Conservation (phyloP, 2,113 vertebrate genomes). For the Apteryx owenii region DNA sequence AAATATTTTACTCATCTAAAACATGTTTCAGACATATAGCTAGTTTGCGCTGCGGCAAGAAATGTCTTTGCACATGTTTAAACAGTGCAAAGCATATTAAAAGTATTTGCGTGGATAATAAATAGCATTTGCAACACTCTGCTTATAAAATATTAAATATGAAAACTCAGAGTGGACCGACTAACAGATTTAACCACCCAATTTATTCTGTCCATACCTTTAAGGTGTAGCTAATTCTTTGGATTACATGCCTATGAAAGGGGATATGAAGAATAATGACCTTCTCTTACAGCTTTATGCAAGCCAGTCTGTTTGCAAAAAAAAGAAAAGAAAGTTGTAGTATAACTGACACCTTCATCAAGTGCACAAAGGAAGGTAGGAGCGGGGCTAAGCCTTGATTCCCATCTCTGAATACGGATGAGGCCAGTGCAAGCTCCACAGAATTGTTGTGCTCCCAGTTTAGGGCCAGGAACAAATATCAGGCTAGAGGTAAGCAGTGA, state of each 20-base stretch:
- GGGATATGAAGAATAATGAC: background rate
- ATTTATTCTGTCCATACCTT: background rate
- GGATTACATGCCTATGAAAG: background rate
- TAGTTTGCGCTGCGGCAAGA: background rate
- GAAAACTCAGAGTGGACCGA: background rate
- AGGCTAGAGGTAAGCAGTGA: background rate
- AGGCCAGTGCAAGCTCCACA: background rate
- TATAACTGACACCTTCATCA: background rate
- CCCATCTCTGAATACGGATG: background rate
- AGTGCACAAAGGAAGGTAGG: fast-evolving
- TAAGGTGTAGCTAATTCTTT: background rate
- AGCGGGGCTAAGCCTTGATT: background rate
- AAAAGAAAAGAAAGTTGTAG: background rate
- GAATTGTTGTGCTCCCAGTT: background rate
- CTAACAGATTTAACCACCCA: background rate
- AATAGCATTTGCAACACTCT: background rate
- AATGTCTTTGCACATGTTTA: background rate
- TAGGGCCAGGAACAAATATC: background rate
- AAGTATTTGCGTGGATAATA: background rate
- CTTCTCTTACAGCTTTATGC: background rate
- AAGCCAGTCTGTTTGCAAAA: background rate
- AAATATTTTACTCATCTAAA: background rate
- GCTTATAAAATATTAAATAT: background rate
- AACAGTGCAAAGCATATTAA: background rate
- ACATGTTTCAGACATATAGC: background rate